Conservation (phyloP, 2,888 invertebrate species). For the Myathropa florea region DNA sequence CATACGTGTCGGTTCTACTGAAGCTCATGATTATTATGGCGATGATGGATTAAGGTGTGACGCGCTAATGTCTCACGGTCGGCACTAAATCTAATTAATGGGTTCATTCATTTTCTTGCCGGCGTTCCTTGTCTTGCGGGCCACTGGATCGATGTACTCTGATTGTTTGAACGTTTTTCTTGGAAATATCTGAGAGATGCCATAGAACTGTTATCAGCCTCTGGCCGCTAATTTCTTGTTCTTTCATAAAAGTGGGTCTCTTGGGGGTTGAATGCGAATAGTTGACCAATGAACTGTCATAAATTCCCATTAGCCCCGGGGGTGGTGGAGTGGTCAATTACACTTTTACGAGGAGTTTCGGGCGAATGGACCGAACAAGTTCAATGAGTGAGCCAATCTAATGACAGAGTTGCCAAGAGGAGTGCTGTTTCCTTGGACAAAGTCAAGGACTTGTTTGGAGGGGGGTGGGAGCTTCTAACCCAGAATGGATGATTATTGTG, state of each 20-base stretch:
- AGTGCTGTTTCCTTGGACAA: not conserved
- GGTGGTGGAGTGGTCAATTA: not conserved
- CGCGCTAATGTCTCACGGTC: constrained; percentile 53
- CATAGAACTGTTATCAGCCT: constrained; percentile 34
- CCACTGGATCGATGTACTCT: constrained; percentile 23
- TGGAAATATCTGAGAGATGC: constrained; percentile 11
- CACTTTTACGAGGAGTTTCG: not conserved
- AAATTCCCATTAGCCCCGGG: not conserved
- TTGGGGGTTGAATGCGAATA: not conserved
- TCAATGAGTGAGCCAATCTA: not conserved
- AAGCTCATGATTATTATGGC: constrained; percentile 31
- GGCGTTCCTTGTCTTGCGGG: not conserved
- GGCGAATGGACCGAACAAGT: not conserved
- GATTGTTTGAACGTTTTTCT: constrained; percentile 11
- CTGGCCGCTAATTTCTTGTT: constrained; percentile 1
- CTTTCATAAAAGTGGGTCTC: constrained; percentile 2
- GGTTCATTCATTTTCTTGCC: constrained; percentile 26
- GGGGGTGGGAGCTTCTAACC: not conserved
- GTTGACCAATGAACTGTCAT: constrained; percentile 4
- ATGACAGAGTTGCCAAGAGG: not conserved
- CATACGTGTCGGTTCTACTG: constrained; percentile 14
- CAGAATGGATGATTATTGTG: not conserved
- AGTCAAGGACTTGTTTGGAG: constrained; percentile 4
- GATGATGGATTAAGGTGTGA: constrained; percentile 61
- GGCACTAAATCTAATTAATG: constrained; percentile 50